Percentiles rank a stretch among this genome's conserved stretches.
Evolutionary conservation across 2,888 invertebrate genomes (phyloP).

Genomic region (Brenthis daphne): DNA sequence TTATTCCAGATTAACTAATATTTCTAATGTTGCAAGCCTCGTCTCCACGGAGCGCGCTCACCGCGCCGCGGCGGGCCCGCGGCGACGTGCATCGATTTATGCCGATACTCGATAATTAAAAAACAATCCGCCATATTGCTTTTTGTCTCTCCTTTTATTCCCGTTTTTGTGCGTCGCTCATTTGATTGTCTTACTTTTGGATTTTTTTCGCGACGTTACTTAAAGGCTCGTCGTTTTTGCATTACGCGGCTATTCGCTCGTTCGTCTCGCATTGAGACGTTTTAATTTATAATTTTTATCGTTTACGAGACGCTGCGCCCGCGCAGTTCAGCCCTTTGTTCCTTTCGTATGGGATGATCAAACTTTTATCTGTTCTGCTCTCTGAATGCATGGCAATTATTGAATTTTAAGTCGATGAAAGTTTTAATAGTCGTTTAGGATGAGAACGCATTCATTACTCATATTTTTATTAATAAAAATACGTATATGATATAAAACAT

Average conservation of each 20-base stretch:
- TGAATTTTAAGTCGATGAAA: slow-evolving; percentile 19
- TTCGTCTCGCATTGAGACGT: slow-evolving; percentile 66
- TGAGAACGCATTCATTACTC: slow-evolving; percentile 1
- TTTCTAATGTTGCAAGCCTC: slow-evolving; percentile 30
- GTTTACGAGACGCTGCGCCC: slow-evolving; percentile 38
- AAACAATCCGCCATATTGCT: slow-evolving; percentile 82
- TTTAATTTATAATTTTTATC: slow-evolving; percentile 76
- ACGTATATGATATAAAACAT: no score
- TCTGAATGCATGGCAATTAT: slow-evolving; percentile 27
- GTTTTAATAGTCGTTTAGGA: slow-evolving; percentile 18
- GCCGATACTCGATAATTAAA: slow-evolving; percentile 83
- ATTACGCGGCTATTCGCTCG: slow-evolving; percentile 65
- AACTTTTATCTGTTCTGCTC: slow-evolving; percentile 27
- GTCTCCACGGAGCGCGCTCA: slow-evolving; percentile 55
- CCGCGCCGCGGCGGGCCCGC: slow-evolving; percentile 65
- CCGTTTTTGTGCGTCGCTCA: slow-evolving; percentile 80
- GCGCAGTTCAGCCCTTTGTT: slow-evolving; percentile 38
- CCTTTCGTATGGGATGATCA: slow-evolving; percentile 18
- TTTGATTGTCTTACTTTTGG: slow-evolving; percentile 77
- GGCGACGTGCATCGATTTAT: slow-evolving; percentile 81
- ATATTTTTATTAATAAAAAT: background rate
- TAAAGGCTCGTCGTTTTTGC: slow-evolving; percentile 61
- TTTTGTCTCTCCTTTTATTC: slow-evolving; percentile 76
- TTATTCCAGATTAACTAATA: background rate
- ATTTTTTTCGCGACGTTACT: slow-evolving; percentile 54